phyloP scores from a whole-genome alignment of 2,113 vertebrate species.

The Melanerpes aurifrons region DNA sequence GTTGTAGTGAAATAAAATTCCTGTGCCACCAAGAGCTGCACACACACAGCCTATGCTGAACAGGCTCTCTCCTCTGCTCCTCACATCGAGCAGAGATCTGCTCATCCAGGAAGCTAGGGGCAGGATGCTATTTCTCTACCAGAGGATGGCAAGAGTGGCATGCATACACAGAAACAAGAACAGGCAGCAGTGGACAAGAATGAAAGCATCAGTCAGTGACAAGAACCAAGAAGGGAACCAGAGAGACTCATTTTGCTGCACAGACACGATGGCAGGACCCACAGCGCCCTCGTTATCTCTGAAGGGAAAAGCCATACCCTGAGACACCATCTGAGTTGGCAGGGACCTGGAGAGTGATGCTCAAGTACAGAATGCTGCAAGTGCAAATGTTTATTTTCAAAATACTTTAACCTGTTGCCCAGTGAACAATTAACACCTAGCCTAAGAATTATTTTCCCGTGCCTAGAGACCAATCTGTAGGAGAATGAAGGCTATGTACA shows the following conservation, averaged over 20 bases:
- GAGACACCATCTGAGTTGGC: neutral
- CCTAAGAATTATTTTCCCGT: neutral
- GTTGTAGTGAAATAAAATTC: neutral
- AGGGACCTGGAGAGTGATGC: accelerated
- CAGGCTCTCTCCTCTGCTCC: neutral
- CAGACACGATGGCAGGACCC: neutral
- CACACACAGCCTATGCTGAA: neutral
- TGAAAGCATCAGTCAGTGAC: neutral
- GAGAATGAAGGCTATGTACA: neutral
- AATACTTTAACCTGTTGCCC: neutral
- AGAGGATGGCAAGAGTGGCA: neutral
- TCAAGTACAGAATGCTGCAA: neutral
- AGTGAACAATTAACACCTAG: neutral
- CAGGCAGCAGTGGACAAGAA: neutral
- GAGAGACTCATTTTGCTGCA: neutral
- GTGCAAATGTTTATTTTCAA: neutral
- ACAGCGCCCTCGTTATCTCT: neutral
- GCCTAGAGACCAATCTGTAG: neutral
- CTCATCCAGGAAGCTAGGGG: neutral
- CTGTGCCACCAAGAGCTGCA: neutral
- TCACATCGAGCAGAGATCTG: neutral
- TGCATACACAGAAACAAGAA: neutral
- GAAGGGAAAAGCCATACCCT: neutral
- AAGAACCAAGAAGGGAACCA: neutral
- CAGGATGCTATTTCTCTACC: neutral